Evolutionary conservation across 2,888 invertebrate genomes (phyloP).

Genomic region (Tinea trinotella): DNA sequence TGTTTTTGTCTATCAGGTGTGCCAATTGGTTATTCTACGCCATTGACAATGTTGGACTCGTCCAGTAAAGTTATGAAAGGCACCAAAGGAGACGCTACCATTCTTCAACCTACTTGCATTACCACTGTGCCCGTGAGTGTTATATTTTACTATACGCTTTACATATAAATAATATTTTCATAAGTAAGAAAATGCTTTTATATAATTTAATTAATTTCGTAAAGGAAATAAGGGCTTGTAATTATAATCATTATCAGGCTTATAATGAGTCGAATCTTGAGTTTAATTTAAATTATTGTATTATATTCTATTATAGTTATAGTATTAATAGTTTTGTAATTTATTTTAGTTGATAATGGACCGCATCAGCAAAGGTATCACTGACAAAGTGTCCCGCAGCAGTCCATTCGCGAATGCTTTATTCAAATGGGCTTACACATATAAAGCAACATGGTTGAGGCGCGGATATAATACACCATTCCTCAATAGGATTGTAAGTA

Average conservation of each 20-base stretch:
- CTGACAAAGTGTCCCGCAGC: conserved; percentile 91
- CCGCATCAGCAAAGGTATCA: conserved; percentile 96
- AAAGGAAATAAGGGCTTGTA: too few species aligned
- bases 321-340: too few species aligned
- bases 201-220: too few species aligned
- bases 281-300: too few species aligned
- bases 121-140: conserved; percentile 92
- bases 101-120: conserved; percentile 93
- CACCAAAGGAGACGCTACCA: conserved; percentile 93
- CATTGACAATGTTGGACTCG: conserved; percentile 91
- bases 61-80: conserved; percentile 94
- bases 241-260: too few species aligned
- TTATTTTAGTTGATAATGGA: conserved; percentile 89
- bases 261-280: too few species aligned
- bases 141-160: neutral
- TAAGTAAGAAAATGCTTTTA: too few species aligned
- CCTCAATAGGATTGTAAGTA: conserved; percentile 56
- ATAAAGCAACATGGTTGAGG: conserved; percentile 89
- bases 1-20: conserved; percentile 74
- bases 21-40: conserved; percentile 96
- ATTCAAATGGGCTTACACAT: conserved; percentile 95
- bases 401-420: conserved; percentile 84
- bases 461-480: conserved; percentile 88
- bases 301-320: too few species aligned
- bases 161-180: too few species aligned